These are phyloP conservation scores for Ophthalmolycus amberensis DNA, from an alignment of 2,113 vertebrate genomes.

Conservation along the genomic window DNA sequence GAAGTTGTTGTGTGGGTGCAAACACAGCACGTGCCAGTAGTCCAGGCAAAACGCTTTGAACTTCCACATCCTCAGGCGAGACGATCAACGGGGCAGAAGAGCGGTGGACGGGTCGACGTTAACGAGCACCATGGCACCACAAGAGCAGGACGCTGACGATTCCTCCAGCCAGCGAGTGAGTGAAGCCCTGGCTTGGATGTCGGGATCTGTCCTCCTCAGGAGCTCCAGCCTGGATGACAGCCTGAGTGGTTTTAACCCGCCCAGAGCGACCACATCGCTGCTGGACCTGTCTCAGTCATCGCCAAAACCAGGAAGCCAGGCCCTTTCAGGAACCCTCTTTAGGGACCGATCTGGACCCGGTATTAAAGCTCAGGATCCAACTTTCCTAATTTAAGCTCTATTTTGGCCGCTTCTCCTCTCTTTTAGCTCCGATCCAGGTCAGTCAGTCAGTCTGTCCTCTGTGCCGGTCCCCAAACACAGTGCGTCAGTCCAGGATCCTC, in stretches of 20 bases:
- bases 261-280: slow-evolving; percentile 65
- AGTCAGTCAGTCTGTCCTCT: slow-evolving; percentile 65
- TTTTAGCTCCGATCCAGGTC: slow-evolving; percentile 78
- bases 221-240: slow-evolving; percentile 47
- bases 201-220: slow-evolving; percentile 29
- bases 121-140: slow-evolving; percentile 53
- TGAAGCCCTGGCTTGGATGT: slow-evolving; percentile 26
- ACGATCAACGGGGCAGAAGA: slow-evolving; percentile 48
- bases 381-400: slow-evolving; percentile 51
- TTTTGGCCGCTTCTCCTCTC: slow-evolving; percentile 17
- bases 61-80: slow-evolving; percentile 88
- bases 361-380: slow-evolving; percentile 36
- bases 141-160: slow-evolving; percentile 25
- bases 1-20: slow-evolving; percentile 93
- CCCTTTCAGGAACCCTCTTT: slow-evolving; percentile 17
- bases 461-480: slow-evolving; percentile 54
- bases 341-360: slow-evolving; percentile 20
- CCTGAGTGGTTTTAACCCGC: slow-evolving; percentile 64
- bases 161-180: slow-evolving; percentile 33
- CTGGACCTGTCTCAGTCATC: slow-evolving; percentile 61
- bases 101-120: slow-evolving; percentile 23
- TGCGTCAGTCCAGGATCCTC: slow-evolving; percentile 66
- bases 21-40: slow-evolving; percentile 97
- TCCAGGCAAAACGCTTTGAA: slow-evolving; percentile 97
- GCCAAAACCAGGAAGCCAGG: slow-evolving; percentile 32